Evolutionary conservation across 2,113 vertebrate species (phyloP), one percentile per base, ranked within the genome.

Genomic region (Smithornis capensis): DNA sequence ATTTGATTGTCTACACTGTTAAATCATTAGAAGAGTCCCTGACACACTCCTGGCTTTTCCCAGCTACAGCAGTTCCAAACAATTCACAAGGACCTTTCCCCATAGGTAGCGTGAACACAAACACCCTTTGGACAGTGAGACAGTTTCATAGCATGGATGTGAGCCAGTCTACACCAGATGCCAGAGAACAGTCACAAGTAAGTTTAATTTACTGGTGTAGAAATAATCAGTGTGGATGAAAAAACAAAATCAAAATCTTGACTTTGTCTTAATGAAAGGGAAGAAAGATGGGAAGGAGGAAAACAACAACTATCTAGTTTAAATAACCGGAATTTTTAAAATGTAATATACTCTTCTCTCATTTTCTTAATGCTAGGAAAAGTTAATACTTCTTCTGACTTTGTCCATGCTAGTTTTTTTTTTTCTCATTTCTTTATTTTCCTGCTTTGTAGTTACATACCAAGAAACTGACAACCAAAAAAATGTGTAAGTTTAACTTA

Each of bases 1-100:
- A 84, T 92, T 94, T 89, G 38, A 94, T 92, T 90, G 64, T 80
- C 94, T 85, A 53, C 28, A 19, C 31, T 29, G 53, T 80, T 80
- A 93, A 85, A 85, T 45, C 4, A 2, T 57, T 92, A 53, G 86
- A 86, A 82, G 63, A 45, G 29, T 35, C 57, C 37, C 70, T 95
- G 92, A 67, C 82, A 88, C 12, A 15, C 67, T 94, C 57, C 49
- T 87, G 78, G 27, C 52, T 91, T 91, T 89, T 76, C n/a, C 49
- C 57, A 87, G 49, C 17, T 79, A 71, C 12, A 82, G 31, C 17
- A 78, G 64, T 52, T 89, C 80, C 76, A 89, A 95, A 70, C 27
- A 81, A 28, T 77, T 77, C 86, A 59, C 35, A 50, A 60, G 33
- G 59, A 89, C 35, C 29, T 87, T 86, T 74, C 56, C 56, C 90